Base-by-base conservation (phyloP, 1,140 invertebrate genomes). In the Diuraphis noxia region DNA sequence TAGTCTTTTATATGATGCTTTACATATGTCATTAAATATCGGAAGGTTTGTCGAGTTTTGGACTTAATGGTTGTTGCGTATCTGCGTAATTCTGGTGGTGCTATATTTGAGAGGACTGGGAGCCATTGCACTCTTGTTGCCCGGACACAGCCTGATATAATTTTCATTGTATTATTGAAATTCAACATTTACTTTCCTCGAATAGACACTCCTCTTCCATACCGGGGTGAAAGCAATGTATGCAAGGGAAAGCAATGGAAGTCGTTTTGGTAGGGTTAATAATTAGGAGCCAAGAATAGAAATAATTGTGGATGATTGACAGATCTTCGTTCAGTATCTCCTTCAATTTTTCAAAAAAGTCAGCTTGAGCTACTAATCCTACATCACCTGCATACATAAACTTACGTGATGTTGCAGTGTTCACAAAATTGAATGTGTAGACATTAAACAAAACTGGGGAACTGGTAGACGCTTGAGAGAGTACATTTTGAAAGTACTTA, bases 171-270 rank as follows among this genome's bases (percentile, higher is more conserved):
- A 25, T 92, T 56, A 49, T 92, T 92, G 30, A 92, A n/a, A 46
- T 77, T 63, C 30, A 13, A 56, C 46, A 92, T 86, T 82, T 38
- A 87, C 52, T 41, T n/a, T 43, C 25, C 56, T 92, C 19, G 88
- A 79, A 89, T 92, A 79, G 30, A 36, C n/a, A 23, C 84, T 84
- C 36, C 82, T 85, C 13, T 38, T 8, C 91, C 90, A 92, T 25
- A 92, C 84, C 21, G 92, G 85, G 40, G 25, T 38, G n/a, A n/a
- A n/a, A n/a, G 72, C 79, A 81, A 41, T 92, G 89, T 84, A 41
- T 84, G 43, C 43, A 84, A 43, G 38, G 81, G 40, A 77, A 77
- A 77, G 72, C 72, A 2, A 36, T 77, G 13, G 72, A 36, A n/a
- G n/a, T 43, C 38, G 81, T 84, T 41, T 84, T 41, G 81, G 6